These are phyloP conservation scores for Spilogale gracilis DNA, from an alignment of 2,113 vertebrate genomes.

Conservation along the genomic window DNA sequence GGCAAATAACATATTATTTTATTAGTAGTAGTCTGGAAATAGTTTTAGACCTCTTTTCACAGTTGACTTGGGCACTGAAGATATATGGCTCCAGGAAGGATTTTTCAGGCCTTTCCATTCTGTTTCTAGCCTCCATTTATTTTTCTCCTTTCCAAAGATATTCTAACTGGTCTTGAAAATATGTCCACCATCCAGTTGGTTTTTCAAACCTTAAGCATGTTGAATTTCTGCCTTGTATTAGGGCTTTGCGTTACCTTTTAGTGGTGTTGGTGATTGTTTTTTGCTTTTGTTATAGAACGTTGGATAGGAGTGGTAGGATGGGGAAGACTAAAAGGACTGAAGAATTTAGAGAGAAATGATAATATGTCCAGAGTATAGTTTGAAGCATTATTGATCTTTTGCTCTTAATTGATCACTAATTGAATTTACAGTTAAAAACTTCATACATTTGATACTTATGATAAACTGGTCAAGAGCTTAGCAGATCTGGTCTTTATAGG, in stretches of 20 bases:
- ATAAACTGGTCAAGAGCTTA: slow-evolving; percentile 10
- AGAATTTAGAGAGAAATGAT: slow-evolving; percentile 52
- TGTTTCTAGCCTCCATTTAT: background rate
- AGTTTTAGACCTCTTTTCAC: slow-evolving; percentile 21
- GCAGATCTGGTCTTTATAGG: slow-evolving; percentile 16
- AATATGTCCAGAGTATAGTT: background rate
- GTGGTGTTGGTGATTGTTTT: background rate
- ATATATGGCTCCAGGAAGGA: background rate
- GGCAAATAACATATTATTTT: background rate
- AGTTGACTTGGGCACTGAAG: slow-evolving; percentile 12
- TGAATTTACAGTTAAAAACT: slow-evolving; percentile 36
- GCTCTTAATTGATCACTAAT: background rate
- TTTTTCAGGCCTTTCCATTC: background rate
- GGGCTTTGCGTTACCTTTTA: background rate
- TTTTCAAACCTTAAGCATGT: slow-evolving; percentile 53
- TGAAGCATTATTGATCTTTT: slow-evolving; percentile 31
- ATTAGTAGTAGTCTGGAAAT: background rate
- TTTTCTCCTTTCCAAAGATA: slow-evolving; percentile 23
- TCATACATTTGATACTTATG: slow-evolving; percentile 16
- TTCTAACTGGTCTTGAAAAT: slow-evolving; percentile 30
- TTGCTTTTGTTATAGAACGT: slow-evolving; percentile 32
- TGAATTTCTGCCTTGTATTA: slow-evolving; percentile 31
- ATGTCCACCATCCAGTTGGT: background rate
- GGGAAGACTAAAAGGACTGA: background rate
- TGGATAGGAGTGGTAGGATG: background rate